These are phyloP conservation scores for Heliconius melpomene DNA, from an alignment of 1,140 invertebrate genomes.

Conservation along the genomic window DNA sequence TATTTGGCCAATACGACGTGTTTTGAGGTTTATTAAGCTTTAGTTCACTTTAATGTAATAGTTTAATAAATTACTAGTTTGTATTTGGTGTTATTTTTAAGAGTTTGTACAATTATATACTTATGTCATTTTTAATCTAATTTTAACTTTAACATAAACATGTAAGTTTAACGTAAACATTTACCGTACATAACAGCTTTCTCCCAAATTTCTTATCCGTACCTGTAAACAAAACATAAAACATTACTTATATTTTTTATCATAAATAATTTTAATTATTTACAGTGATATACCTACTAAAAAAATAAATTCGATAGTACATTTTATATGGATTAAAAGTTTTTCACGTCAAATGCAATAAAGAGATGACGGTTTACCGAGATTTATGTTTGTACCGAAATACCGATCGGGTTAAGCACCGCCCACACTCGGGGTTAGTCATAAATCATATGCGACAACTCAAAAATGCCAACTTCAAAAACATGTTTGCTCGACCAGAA, in stretches of 20 bases:
- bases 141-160: too few relatives aligned
- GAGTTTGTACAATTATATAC: background rate
- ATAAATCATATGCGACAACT: slow-evolving; percentile 79
- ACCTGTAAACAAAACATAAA: background rate
- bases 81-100: background rate
- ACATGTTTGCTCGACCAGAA: slow-evolving; percentile 76
- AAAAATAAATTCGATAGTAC: background rate
- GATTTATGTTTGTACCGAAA: slow-evolving; percentile 68
- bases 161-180: background rate
- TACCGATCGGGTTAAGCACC: slow-evolving; percentile 77
- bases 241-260: background rate
- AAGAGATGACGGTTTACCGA: slow-evolving; percentile 62
- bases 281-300: background rate
- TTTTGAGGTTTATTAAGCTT: background rate
- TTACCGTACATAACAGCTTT: background rate
- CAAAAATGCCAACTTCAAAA: slow-evolving; percentile 80
- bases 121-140: too few relatives aligned
- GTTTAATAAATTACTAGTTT: background rate
- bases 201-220: background rate
- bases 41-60: slow-evolving; percentile 7
- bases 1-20: slow-evolving; percentile 30
- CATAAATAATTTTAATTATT: background rate
- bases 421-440: slow-evolving; percentile 69
- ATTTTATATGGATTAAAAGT: slow-evolving; percentile 11
- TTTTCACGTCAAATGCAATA: slow-evolving; percentile 48